phyloP scores from a whole-genome alignment of 64 coral and sea anemone species.

The Stichodactyla helianthus region DNA sequence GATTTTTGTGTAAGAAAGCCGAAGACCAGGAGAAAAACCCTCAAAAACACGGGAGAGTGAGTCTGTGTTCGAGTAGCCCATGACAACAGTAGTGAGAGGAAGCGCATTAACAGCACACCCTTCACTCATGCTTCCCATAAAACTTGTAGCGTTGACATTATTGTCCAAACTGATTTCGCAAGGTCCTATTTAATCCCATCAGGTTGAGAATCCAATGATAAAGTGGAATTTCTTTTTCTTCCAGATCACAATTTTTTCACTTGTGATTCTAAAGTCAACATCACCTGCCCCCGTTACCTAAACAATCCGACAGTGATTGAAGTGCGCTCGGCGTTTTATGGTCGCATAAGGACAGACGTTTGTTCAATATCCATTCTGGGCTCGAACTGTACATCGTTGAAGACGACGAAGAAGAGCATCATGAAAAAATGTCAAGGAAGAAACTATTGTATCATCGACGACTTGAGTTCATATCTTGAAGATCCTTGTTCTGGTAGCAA shows the following conservation, averaged over 20 bases:
- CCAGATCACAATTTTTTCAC: constrained; percentile 19
- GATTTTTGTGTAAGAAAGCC: no score
- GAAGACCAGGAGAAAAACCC: no score
- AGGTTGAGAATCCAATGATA: background rate
- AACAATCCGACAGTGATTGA: constrained; percentile 30
- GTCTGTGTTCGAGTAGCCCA: no score
- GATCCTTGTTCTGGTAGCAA: constrained; percentile 43
- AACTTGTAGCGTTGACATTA: no score
- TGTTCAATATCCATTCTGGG: background rate
- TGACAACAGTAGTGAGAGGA: no score
- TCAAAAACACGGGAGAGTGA: no score
- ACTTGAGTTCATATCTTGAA: background rate
- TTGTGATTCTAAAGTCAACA: background rate
- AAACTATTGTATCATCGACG: constrained; percentile 26
- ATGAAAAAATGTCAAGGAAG: constrained; percentile 45
- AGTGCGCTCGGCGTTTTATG: constrained; percentile 43
- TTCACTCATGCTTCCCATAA: no score
- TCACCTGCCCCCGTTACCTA: constrained; percentile 22
- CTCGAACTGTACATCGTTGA: constrained; percentile 15
- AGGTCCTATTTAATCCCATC: no score
- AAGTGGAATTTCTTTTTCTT: background rate
- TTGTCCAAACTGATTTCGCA: no score
- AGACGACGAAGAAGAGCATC: constrained; percentile 3
- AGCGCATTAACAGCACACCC: no score
- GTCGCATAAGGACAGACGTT: background rate